Conservation (phyloP, 2,113 vertebrate species). For the Oreocharis arfaki region DNA sequence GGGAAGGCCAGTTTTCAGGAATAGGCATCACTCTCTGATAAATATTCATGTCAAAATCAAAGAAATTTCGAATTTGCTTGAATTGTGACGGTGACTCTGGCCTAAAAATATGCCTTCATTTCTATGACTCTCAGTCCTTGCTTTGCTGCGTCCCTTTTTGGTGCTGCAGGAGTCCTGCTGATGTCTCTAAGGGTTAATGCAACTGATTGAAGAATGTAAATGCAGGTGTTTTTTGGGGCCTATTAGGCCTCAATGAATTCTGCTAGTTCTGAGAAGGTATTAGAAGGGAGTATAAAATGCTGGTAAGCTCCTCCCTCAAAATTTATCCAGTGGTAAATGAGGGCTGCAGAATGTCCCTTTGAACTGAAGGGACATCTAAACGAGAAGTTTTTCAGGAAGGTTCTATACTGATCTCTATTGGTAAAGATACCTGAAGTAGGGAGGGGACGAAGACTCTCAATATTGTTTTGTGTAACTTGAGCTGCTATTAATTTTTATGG, state of each 20-base stretch:
- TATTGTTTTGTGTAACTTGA: background rate
- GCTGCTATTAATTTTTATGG: background rate
- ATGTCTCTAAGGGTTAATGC: background rate
- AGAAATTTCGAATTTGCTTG: background rate
- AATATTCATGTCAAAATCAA: background rate
- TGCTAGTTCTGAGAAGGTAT: background rate
- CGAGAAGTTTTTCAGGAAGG: background rate
- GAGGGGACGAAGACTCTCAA: rapidly evolving
- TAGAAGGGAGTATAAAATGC: background rate
- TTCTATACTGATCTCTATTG: background rate
- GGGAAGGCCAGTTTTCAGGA: background rate
- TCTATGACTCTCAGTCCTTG: background rate
- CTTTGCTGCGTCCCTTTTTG: background rate
- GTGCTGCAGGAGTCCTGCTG: background rate
- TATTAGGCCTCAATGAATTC: background rate
- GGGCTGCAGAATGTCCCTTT: background rate
- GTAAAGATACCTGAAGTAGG: background rate
- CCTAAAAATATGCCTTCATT: background rate
- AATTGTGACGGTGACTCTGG: background rate
- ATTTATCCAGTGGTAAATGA: background rate
- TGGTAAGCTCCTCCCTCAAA: background rate
- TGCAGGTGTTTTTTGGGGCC: background rate
- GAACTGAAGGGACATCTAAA: background rate
- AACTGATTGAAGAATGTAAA: background rate
- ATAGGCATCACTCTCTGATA: background rate